Evolutionary conservation across 2,888 invertebrate species (phyloP), one percentile per base, ranked within the genome.

Genomic region (Pyralis farinalis): DNA sequence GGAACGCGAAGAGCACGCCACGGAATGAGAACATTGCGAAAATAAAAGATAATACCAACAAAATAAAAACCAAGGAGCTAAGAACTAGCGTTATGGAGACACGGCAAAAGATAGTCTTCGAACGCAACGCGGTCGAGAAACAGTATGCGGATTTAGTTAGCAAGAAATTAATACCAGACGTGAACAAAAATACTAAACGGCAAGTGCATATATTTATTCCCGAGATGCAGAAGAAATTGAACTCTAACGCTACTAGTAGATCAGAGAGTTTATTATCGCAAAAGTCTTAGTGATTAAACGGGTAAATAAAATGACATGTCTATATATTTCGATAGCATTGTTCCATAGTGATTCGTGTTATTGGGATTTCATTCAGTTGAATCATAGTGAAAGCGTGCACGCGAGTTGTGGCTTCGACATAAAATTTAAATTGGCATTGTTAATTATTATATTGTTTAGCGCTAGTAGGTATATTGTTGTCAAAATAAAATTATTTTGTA

Each of bases 191-290:
- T 37, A 61, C 80, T 5, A 92, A 92, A 58, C 90, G 92, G 49
- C 94, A 95, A 63, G 83, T 94, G 22, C 94, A 94, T 64, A 94
- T 94, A 46, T 94, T 94, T 60, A 93, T 94, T 90, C 94, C 94
- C 0, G 87, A 86, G 34, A 84, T 91, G 64, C 75, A 93, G 49
- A 91, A 91, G 39, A 93, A 92, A 58, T 87, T 86, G 42, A 63
- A 59, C 42, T 79, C 79, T 0, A 73, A 53, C 11, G 42, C 56
- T 0, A 65, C 76, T 0, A 83, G 78, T 44, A 62, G 72, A 43
- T 55, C 75, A 0, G 85, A 79, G 44, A 87, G 87, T 55, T 50
- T 86, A 21, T 36, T 86, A 11, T 81, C 87, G 8, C 73, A 72
- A 29, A 58, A 62, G 10, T 55, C 69, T 22, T 53, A 64, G 57